phyloP scores from a whole-genome alignment of 2,888 invertebrate species.

The Papilio protenor region DNA sequence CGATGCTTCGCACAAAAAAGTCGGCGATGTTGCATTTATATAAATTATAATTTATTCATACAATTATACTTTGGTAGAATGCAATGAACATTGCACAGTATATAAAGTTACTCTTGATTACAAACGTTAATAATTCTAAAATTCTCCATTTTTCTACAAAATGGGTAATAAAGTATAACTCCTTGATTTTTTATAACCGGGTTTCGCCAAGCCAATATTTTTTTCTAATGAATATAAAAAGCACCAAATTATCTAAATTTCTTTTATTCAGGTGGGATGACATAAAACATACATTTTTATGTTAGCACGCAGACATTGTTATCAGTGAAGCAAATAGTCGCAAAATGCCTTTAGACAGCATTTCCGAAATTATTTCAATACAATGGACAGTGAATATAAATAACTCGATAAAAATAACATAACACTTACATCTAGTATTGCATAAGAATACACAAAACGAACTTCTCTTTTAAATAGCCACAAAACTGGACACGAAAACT shows the following conservation, averaged over 20 bases:
- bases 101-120: slow-evolving; percentile 50
- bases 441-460: slow-evolving; percentile 79
- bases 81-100: slow-evolving; percentile 61
- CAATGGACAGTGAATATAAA: slow-evolving; percentile 69
- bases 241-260: slow-evolving; percentile 18
- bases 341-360: slow-evolving; percentile 53
- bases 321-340: neutral
- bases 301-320: slow-evolving; percentile 28
- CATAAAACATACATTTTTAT: slow-evolving; percentile 7
- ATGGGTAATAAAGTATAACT: neutral
- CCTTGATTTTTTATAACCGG: neutral
- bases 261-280: slow-evolving; percentile 12
- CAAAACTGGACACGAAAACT: slow-evolving; percentile 55
- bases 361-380: slow-evolving; percentile 67
- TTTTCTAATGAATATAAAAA: slow-evolving; percentile 21
- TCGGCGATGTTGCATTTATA: slow-evolving; percentile 41
- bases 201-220: neutral
- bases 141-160: neutral
- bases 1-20: neutral
- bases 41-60: slow-evolving; percentile 43
- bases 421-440: slow-evolving; percentile 84
- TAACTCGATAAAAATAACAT: slow-evolving; percentile 82
- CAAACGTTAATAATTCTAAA: slow-evolving; percentile 41
- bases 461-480: slow-evolving; percentile 59
- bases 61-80: slow-evolving; percentile 74